A percentile compares a stretch with the other conserved stretches of the same genome.
Conservation (phyloP, 2,888 invertebrate genomes). For the Caenorhabditis panamensis region DNA sequence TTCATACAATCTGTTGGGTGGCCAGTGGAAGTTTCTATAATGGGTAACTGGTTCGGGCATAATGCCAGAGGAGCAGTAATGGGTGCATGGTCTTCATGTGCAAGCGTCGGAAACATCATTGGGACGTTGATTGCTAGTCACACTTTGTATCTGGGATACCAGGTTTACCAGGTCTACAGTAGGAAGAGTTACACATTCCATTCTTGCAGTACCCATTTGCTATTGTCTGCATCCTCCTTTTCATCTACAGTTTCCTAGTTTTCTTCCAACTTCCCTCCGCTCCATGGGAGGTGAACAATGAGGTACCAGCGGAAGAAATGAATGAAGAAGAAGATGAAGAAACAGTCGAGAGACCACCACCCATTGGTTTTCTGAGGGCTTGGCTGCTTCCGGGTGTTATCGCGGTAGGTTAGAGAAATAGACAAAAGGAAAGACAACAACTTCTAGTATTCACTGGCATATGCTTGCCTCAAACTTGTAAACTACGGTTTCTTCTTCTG, state of each 20-base stretch:
- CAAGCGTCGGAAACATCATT: conserved; percentile 83
- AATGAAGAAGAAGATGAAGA: conserved; percentile 43
- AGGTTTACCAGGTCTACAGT: conserved; percentile 78
- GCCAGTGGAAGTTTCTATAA: conserved; percentile 83
- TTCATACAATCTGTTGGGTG: conserved; percentile 83
- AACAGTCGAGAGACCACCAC: conserved; percentile 51
- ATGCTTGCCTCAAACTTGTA: conserved; percentile 83
- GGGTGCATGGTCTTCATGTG: conserved; percentile 82
- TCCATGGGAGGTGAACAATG: conserved; percentile 81
- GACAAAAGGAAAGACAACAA: background rate
- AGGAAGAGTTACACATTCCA: conserved; percentile 13
- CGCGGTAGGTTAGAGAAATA: conserved; percentile 53
- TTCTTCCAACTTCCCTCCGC: conserved; percentile 82
- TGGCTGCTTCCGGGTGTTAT: conserved; percentile 74
- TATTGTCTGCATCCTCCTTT: conserved; percentile 81
- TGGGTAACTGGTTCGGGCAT: conserved; percentile 83
- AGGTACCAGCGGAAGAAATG: conserved; percentile 13
- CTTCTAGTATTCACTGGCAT: conserved; percentile 83
- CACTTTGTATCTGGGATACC: conserved; percentile 82
- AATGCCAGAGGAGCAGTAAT: conserved; percentile 82
- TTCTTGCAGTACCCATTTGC: conserved; percentile 82
- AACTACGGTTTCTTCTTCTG: conserved; percentile 84
- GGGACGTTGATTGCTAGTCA: conserved; percentile 82
- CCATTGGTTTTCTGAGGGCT: conserved; percentile 69
- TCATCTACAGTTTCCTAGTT: conserved; percentile 82